Evolutionary conservation across 2,113 vertebrate genomes (phyloP).

Genomic region (Aspiorhynchus laticeps): DNA sequence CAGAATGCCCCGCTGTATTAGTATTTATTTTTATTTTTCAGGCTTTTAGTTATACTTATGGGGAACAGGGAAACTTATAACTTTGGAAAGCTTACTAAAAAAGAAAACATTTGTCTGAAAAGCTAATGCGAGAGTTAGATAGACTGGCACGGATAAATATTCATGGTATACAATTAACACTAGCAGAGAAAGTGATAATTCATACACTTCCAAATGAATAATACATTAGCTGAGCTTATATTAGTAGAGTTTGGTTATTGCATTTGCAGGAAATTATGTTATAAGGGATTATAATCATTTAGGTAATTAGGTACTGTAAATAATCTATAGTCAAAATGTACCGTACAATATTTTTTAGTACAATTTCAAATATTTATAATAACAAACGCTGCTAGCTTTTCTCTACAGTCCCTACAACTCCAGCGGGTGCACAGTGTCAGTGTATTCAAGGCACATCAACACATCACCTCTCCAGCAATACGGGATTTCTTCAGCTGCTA

Average conservation of each 20-base stretch:
- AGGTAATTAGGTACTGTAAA: neutral
- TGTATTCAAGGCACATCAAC: neutral
- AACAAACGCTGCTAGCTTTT: neutral
- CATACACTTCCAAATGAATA: slow-evolving; percentile 47
- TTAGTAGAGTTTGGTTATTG: neutral
- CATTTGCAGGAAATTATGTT: neutral
- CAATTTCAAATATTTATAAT: neutral
- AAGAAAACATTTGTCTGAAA: neutral
- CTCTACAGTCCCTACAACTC: neutral
- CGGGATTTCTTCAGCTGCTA: neutral
- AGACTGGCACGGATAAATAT: slow-evolving; percentile 35
- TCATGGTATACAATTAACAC: slow-evolving; percentile 43
- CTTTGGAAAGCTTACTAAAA: neutral
- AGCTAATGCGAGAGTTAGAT: neutral
- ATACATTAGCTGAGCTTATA: slow-evolving; percentile 25
- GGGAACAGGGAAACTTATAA: neutral
- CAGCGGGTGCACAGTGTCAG: neutral
- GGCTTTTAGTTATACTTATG: too few species aligned
- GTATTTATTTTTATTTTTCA: neutral
- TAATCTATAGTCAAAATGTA: neutral
- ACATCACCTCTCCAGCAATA: neutral
- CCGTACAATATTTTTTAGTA: neutral
- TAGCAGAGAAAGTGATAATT: slow-evolving; percentile 18
- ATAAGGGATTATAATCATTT: neutral
- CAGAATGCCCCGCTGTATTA: neutral